These are phyloP conservation scores for Orchestes rusci DNA, from an alignment of 2,888 invertebrate genomes.

Conservation along the genomic window DNA sequence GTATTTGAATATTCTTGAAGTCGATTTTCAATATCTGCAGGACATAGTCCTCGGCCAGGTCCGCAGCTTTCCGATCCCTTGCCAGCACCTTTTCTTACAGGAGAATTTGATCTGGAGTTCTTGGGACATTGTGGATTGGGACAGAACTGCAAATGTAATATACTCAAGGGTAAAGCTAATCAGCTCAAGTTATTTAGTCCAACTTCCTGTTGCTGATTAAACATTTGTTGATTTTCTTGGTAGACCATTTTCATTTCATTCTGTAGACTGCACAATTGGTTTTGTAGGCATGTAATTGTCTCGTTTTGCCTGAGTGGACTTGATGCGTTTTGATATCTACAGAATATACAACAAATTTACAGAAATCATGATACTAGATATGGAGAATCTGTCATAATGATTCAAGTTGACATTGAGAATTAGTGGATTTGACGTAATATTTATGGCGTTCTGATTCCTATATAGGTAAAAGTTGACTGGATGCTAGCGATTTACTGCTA, in stretches of 20 bases:
- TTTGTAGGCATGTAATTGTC: constrained; percentile 53
- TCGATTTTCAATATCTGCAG: constrained; percentile 44
- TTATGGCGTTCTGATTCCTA: too few species aligned
- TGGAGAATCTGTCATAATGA: neutral
- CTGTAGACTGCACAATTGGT: constrained; percentile 55
- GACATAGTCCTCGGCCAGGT: constrained; percentile 40
- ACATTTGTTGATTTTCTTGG: constrained; percentile 58
- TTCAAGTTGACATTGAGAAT: neutral
- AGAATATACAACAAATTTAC: constrained; percentile 14
- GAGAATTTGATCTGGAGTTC: constrained; percentile 19
- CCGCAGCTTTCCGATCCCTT: constrained; percentile 32
- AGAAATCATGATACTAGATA: neutral
- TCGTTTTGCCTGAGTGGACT: too few species aligned
- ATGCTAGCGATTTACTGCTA: too few species aligned
- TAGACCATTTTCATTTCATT: constrained; percentile 56
- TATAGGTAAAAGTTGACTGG: too few species aligned
- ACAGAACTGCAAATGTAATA: constrained; percentile 9
- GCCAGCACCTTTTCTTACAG: constrained; percentile 16
- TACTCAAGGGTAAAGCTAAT: too few species aligned
- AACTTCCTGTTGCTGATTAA: too few species aligned
- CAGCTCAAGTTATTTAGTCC: too few species aligned
- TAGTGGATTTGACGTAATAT: neutral
- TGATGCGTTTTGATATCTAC: constrained; percentile 58
- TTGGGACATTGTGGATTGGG: constrained; percentile 22
- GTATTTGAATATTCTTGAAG: constrained; percentile 43